A percentile compares a stretch with the other conserved stretches of the same genome.
phyloP scores from a whole-genome alignment of 2,888 invertebrate species.

The Mechanitis messenoides region DNA sequence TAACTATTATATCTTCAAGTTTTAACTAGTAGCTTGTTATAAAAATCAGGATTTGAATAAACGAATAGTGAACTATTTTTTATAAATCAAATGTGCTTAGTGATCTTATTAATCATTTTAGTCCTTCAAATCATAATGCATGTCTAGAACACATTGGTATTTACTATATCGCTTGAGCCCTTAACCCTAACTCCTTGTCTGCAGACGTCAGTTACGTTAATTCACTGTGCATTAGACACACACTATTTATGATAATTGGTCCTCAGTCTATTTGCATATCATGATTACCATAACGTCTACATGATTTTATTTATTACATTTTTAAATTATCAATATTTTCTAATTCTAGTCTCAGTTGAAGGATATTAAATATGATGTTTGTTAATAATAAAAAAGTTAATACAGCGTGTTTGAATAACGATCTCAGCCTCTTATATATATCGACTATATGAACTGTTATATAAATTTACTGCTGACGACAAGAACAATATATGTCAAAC shows the following conservation, averaged over 20 bases:
- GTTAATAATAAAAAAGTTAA: neutral
- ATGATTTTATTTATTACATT: conserved; percentile 20
- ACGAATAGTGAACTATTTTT: too few relatives aligned
- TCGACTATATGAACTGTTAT: too few relatives aligned
- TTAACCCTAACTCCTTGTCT: conserved; percentile 5
- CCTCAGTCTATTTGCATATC: conserved; percentile 33
- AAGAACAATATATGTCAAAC: too few relatives aligned
- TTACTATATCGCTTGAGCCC: neutral
- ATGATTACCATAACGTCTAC: conserved; percentile 29
- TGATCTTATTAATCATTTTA: too few relatives aligned
- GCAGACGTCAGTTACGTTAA: conserved; percentile 20
- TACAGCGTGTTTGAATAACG: too few relatives aligned
- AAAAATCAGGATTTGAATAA: too few relatives aligned
- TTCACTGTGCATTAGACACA: conserved; percentile 30
- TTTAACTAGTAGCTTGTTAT: too few relatives aligned
- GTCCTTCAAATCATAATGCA: neutral
- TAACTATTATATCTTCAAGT: too few relatives aligned
- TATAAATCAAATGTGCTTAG: too few relatives aligned
- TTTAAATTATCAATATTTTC: neutral
- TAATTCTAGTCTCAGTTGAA: neutral
- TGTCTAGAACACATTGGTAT: neutral
- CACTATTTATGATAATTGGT: conserved; percentile 37
- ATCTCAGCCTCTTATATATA: too few relatives aligned
- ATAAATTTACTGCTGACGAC: too few relatives aligned
- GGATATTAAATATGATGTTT: neutral